Conservation (phyloP, 2,888 invertebrate species). For the Agonum fuliginosum region DNA sequence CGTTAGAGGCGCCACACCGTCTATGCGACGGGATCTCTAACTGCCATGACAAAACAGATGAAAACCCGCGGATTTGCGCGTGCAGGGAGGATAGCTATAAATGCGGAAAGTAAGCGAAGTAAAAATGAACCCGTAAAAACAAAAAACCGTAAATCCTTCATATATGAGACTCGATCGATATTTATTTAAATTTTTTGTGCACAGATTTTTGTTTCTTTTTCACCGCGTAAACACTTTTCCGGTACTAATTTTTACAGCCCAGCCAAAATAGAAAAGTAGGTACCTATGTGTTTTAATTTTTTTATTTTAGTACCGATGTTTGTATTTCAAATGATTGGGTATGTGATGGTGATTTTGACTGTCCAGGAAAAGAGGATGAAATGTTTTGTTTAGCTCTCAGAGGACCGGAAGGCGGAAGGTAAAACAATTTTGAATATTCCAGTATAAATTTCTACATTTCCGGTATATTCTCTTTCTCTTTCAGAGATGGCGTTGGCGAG, state of each 20-base stretch:
- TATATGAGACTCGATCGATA: too few species aligned
- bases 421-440: constrained; percentile 64
- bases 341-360: constrained; percentile 85
- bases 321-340: constrained; percentile 85
- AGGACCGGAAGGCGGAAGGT: constrained; percentile 67
- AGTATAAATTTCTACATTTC: background rate
- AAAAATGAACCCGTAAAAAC: too few species aligned
- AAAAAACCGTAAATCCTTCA: too few species aligned
- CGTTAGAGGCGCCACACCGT: constrained; percentile 80
- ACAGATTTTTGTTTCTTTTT: too few species aligned
- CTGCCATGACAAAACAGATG: constrained; percentile 86
- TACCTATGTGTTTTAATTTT: too few species aligned
- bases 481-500: constrained; percentile 79
- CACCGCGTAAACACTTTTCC: too few species aligned
- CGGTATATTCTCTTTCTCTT: constrained; percentile 61
- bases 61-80: constrained; percentile 79
- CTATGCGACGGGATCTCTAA: constrained; percentile 87
- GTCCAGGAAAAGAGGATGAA: constrained; percentile 85
- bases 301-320: constrained; percentile 70
- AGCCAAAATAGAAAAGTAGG: too few species aligned
- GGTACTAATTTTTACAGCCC: too few species aligned
- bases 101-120: constrained; percentile 73
- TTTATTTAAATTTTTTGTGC: too few species aligned
- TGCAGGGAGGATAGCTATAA: constrained; percentile 75
- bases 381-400: constrained; percentile 77